Evolutionary conservation across 1,140 invertebrate species (phyloP), one percentile per base, ranked within the genome.

Genomic region (Matsumurasca onukii): DNA sequence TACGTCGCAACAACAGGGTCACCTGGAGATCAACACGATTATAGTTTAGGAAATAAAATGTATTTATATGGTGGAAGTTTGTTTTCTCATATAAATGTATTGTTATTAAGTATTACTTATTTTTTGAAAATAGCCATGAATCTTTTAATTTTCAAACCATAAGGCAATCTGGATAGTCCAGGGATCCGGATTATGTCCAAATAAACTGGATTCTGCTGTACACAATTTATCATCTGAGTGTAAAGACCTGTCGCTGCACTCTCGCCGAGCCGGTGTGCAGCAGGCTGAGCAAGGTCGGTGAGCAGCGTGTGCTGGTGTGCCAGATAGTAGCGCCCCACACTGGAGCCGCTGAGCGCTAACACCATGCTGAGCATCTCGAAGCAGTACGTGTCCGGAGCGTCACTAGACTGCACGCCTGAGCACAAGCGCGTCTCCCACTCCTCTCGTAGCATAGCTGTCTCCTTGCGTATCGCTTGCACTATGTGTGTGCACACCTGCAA

Each of bases 291-390:
- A n/a, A 98, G 80, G 80, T 98, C 94, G 31, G 87, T 84, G 0
- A 98, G 80, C 9, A 98, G 77, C 31, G 89, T 91, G 30, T 89
- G 86, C 75, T 97, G 94, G 75, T 96, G 92, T 0, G 95, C 93
- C 2, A 98, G 81, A 80, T 98, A 97, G 12, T 88, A 87, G 31
- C 95, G 83, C 0, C 96, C 96, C 0, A 97, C 94, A 0, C 88
- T 85, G 70, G 94, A 97, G 2, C 96, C 96, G 72, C 93, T 97
- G n/a, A 98, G 79, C 0, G 97, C 95, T 69, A 97, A 78, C 20
- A 91, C 95, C 88, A 98, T 93, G 0, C 94, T 97, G 5, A 98
- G 80, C 92, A 98, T 95, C 82, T 98, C 95, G 79, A 98, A 98
- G 81, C 95, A 98, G 77, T 98, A 98, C 9, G 93, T 94, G 81